phyloP scores from a whole-genome alignment of 2,888 invertebrate species.

The Andrena fulva region DNA sequence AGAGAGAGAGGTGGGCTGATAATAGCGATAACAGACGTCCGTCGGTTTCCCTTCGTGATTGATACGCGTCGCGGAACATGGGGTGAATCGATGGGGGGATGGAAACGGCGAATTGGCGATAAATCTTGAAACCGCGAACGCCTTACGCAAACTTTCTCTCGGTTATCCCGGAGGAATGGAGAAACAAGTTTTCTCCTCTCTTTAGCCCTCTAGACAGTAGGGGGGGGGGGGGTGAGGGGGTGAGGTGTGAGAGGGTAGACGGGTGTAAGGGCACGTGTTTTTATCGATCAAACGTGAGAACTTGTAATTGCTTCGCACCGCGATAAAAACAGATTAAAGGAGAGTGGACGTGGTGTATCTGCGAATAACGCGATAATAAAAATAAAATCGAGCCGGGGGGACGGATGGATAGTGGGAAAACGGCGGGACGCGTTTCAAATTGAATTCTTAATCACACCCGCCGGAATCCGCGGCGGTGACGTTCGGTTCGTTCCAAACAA shows the following conservation, averaged over 20 bases:
- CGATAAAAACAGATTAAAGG: conserved; percentile 3
- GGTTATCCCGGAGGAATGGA: background rate
- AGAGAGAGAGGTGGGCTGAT: background rate
- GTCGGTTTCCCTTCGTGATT: conserved; percentile 14
- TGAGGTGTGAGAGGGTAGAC: no score
- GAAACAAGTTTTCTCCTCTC: background rate
- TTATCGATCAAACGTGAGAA: conserved; percentile 32
- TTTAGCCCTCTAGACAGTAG: no score
- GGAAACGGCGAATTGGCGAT: background rate
- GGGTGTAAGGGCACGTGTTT: background rate
- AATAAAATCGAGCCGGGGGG: conserved; percentile 1
- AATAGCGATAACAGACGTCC: conserved; percentile 17
- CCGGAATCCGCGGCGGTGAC: background rate
- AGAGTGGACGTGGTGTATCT: background rate
- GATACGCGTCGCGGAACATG: conserved; percentile 26
- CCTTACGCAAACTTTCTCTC: conserved; percentile 3
- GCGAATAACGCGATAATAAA: conserved; percentile 20
- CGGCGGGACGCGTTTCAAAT: conserved; percentile 14
- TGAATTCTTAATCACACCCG: conserved; percentile 36
- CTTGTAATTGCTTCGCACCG: conserved; percentile 27
- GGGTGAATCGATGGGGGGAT: background rate
- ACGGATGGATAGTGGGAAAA: background rate
- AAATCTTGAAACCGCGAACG: conserved; percentile 16
- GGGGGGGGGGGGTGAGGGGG: no score
- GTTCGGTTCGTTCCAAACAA: background rate